phyloP scores from a whole-genome alignment of 2,888 invertebrate species.

The Lasius fuliginosus region DNA sequence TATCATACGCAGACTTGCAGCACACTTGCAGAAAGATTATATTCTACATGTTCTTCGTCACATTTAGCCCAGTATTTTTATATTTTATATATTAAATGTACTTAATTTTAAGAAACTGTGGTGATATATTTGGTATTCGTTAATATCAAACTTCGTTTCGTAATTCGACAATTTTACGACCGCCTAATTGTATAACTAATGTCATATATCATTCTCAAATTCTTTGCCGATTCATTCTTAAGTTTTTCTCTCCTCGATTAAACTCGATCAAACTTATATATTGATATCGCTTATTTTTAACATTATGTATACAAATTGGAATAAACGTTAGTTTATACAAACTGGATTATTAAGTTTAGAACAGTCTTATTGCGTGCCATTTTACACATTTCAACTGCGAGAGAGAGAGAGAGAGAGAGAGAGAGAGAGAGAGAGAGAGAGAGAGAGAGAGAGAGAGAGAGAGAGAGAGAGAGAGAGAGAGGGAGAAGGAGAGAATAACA shows the following conservation, averaged over 20 bases:
- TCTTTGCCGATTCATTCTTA: constrained; percentile 57
- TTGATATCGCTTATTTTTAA: constrained; percentile 84
- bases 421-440: no score
- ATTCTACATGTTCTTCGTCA: constrained; percentile 69
- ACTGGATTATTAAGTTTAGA: constrained; percentile 71
- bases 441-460: not conserved
- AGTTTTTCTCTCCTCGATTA: constrained; percentile 59
- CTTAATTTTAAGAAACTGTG: constrained; percentile 83
- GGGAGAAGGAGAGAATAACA: constrained; percentile 48
- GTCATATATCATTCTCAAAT: constrained; percentile 60
- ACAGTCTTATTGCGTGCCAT: constrained; percentile 73
- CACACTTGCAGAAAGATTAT: constrained; percentile 66
- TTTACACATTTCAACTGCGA: constrained; percentile 64
- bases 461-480: constrained; percentile 20
- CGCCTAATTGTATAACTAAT: constrained; percentile 74
- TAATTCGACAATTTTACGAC: constrained; percentile 64
- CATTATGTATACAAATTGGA: constrained; percentile 83
- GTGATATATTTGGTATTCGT: constrained; percentile 82
- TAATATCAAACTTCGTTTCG: constrained; percentile 69
- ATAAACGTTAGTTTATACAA: constrained; percentile 84
- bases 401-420: constrained; percentile 26
- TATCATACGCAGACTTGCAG: constrained; percentile 66
- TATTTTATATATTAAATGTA: constrained; percentile 83
- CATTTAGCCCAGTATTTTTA: constrained; percentile 85
- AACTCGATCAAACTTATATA: constrained; percentile 76